These are phyloP conservation scores for Oncorhynchus clarkii DNA, from an alignment of 2,113 vertebrate genomes.

Conservation along the genomic window DNA sequence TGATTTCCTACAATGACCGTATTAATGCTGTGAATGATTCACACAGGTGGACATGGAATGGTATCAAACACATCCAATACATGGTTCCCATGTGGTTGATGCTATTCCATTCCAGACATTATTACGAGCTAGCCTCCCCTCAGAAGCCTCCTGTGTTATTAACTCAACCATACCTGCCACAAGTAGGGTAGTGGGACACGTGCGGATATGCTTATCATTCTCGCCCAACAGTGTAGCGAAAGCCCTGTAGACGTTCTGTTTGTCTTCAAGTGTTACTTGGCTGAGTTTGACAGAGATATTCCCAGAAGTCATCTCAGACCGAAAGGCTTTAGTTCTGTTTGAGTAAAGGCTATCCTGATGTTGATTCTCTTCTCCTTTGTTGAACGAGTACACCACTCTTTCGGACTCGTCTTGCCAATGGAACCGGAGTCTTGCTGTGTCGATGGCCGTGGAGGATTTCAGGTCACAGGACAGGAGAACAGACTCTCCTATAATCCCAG, in stretches of 20 bases:
- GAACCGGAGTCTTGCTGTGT: not conserved
- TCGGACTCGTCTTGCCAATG: not conserved
- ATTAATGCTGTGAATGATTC: not conserved
- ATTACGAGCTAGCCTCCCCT: too few species aligned
- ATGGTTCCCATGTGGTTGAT: too few species aligned
- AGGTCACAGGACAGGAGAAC: not conserved
- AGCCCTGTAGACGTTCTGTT: not conserved
- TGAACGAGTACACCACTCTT: not conserved
- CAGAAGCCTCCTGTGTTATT: too few species aligned
- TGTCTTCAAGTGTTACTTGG: not conserved
- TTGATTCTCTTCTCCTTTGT: not conserved
- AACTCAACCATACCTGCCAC: not conserved
- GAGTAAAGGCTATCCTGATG: not conserved
- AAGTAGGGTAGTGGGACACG: not conserved
- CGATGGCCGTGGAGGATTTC: not conserved
- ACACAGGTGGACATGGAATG: too few species aligned
- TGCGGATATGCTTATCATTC: too few species aligned
- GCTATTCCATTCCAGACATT: too few species aligned
- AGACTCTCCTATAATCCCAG: not conserved
- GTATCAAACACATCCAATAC: too few species aligned
- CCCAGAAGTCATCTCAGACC: not conserved
- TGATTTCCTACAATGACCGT: too few species aligned
- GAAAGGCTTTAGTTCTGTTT: not conserved
- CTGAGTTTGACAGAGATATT: not conserved
- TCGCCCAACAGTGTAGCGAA: not conserved